Conservation (phyloP, 2,888 invertebrate species). For the Acleris laterana region DNA sequence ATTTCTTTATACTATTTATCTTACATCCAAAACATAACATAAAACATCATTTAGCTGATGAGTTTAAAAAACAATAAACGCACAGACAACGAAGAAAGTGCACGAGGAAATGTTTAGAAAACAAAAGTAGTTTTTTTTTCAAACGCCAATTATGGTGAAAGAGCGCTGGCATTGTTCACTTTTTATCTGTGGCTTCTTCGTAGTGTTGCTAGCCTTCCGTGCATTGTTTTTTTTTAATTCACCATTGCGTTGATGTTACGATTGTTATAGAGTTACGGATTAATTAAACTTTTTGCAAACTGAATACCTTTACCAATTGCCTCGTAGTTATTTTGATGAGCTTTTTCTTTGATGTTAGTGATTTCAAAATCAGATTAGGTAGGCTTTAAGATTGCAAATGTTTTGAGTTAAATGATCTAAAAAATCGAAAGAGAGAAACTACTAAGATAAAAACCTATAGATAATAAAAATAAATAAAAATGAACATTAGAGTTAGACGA, state of each 20-base stretch:
- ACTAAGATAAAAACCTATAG: too few relatives aligned
- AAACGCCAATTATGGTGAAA: constrained; percentile 73
- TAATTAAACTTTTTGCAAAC: constrained; percentile 25
- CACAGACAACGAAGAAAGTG: constrained; percentile 54
- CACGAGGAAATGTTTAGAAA: constrained; percentile 73
- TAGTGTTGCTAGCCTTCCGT: constrained; percentile 62
- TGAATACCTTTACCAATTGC: constrained; percentile 7
- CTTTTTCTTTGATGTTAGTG: constrained; percentile 1
- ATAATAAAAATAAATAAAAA: too few relatives aligned
- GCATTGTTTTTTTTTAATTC: constrained; percentile 58
- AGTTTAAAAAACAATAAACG: constrained; percentile 16
- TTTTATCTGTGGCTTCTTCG: constrained; percentile 56
- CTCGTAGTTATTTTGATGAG: constrained; percentile 7
- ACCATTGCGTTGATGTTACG: constrained; percentile 35
- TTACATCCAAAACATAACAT: background rate
- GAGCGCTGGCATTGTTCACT: constrained; percentile 65
- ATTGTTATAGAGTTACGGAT: constrained; percentile 26
- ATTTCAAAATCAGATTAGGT: background rate
- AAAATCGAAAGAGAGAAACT: too few relatives aligned
- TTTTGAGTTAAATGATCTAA: too few relatives aligned
- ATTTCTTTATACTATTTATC: too few relatives aligned
- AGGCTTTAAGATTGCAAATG: background rate
- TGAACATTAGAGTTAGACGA: too few relatives aligned
- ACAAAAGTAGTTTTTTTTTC: constrained; percentile 69
- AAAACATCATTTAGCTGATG: background rate